Evolutionary conservation across 2,797 vertebrate genomes (phyloP).

Genomic region (Chrosomus eos): DNA sequence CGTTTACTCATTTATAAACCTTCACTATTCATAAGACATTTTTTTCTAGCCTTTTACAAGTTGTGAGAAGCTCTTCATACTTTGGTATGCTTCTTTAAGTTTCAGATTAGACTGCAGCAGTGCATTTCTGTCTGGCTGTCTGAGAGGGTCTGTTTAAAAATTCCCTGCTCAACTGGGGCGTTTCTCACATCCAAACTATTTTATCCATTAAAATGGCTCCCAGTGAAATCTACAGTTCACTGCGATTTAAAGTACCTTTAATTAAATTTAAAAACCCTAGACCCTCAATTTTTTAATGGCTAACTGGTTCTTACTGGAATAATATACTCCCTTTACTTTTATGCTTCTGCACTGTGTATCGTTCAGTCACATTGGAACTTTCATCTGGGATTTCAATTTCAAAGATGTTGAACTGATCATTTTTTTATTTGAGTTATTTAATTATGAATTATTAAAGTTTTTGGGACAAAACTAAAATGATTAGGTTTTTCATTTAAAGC

Average conservation of each 20-base stretch:
- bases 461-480: not conserved
- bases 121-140: constrained; percentile 28
- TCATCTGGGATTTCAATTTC: not conserved
- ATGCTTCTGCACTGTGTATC: not conserved
- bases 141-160: constrained; percentile 42
- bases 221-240: constrained; percentile 40
- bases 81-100: constrained; percentile 61
- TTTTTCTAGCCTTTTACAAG: constrained; percentile 65
- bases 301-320: constrained; percentile 5
- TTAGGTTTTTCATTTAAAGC: not conserved
- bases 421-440: not conserved
- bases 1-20: constrained; percentile 45
- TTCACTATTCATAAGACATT: constrained; percentile 59
- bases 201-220: constrained; percentile 43
- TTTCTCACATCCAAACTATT: constrained; percentile 29
- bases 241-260: constrained; percentile 29
- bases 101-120: constrained; percentile 25
- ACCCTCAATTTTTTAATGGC: constrained; percentile 28
- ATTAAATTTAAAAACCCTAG: constrained; percentile 40
- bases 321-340: not conserved
- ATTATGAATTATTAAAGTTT: not conserved
- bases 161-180: constrained; percentile 31
- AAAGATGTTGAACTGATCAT: not conserved
- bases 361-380: not conserved
- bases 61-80: constrained; percentile 74